Evolutionary conservation across 2,888 invertebrate species (phyloP), one percentile per base, ranked within the genome.

Genomic region (Colletes collaris): DNA sequence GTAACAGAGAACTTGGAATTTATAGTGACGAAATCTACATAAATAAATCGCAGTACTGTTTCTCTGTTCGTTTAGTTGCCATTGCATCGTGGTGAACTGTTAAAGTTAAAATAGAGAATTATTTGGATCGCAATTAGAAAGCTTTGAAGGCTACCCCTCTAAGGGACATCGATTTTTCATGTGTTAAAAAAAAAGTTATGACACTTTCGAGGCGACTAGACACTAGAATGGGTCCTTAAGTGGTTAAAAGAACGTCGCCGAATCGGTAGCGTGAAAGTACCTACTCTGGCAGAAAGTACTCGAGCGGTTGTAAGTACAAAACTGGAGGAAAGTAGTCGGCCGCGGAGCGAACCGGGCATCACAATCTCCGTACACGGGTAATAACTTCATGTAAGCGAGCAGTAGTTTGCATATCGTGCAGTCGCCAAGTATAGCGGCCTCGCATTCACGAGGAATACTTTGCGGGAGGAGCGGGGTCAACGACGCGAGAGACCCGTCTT

Each of bases 321-420:
- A 27, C 46, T 27, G 35, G 44, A 55, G 53, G 65, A 75, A 76
- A 75, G 76, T 40, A 63, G 35, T 50, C 35, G 64, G 49, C 46
- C 49, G 60, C 65, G 46, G 10, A 40, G 27, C 35, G 53, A 55
- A 44, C 50, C 50, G 49, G 52, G 44, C 71, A 59, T 67, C 65
- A 67, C 67, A 55, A 80, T 80, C 73, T 46, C 40, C 27, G 67
- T 40, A 13, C 82, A 44, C 53, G 67, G 52, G 52, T 84, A 83
- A 84, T 84, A 84, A 81, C 84, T 83, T 73, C 44, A 68, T 79
- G 79, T 50, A 58, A 70, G 60, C 71, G 67, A 71, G 50, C 71
- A 58, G 76, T 49, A 60, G 73, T 81, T 81, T 81, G 84, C 84
- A 81, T 81, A 84, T 81, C 80, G 72, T 60, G 60, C 76, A 46